Evolutionary conservation across 2,888 invertebrate species (phyloP), one percentile per base, ranked within the genome.

Genomic region (Helleia helle): DNA sequence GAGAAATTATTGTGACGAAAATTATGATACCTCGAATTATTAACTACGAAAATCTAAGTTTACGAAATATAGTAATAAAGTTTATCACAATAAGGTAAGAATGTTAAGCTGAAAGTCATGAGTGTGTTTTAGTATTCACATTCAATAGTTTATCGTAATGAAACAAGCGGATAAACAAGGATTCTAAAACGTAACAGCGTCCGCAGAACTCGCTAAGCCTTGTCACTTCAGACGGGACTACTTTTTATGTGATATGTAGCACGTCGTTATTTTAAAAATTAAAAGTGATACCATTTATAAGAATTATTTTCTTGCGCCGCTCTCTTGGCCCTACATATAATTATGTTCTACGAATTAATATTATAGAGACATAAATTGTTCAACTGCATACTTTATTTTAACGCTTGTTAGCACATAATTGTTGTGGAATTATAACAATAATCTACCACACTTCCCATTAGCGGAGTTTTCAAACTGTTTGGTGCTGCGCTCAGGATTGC

Each of bases 401-500:
- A 40, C 38, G 24, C 25, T 31, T 36, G 41, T 41, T 44, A 41
- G 41, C 25, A 22, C 6, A 31, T 34, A 34, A 34, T 18, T 17
- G 18, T 31, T 9, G n/a, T n/a, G 31, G 11, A 31, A 31, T 13
- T 12, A 22, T 45, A 34, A 12, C 22, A 8, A 34, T 34, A 34
- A 34, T 34, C 34, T 18, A 4, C n/a, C 6, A 18, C 14, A n/a
- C n/a, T n/a, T n/a, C n/a, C n/a, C n/a, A n/a, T n/a, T n/a, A n/a
- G n/a, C n/a, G 17, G 31, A 9, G 8, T 34, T 34, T 34, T 2
- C 17, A 7, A 12, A 34, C 18, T 6, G n/a, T 7, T 17, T 6
- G 18, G 12, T 42, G 42, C 53, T 53, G 60, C 62, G 58, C 49
- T 54, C 4, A 5, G 18, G 18, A 3, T 5, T 8, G 22, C 22